Base-by-base conservation (phyloP, 2,113 vertebrate genomes). In the Grammomys surdaster region DNA sequence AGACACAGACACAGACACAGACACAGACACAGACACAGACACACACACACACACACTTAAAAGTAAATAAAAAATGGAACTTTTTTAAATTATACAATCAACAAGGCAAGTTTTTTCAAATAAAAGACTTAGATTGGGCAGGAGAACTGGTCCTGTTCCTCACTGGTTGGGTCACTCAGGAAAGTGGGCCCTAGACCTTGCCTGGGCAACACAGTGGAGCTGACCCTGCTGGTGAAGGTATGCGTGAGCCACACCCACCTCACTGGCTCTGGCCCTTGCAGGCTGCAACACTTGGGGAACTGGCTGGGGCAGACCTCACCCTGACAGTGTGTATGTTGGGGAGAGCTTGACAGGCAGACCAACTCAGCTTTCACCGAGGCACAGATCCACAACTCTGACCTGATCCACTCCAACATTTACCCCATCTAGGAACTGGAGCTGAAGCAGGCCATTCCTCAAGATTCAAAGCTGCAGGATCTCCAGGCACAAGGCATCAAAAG, bases 81-180 rank as follows among this genome's bases (percentile, higher is more conserved):
- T 1, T 93, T 95, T 73, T 51, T 51, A 51, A 14, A 94, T 56
- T 88, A 92, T 13, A 70, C 36, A 94, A 92, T 20, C 51, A 90
- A 89, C 43, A n/a, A 91, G 89, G 46, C 6, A 10, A 60, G 91
- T 51, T 95, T 69, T 88, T 51, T 43, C 69, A 94, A 69, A 46
- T 85, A 84, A 95, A 80, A 56, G 46, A 94, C 48, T 56, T 88
- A 20, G 36, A 72, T 72, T 72, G n/a, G n/a, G n/a, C n/a, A 24
- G 72, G n/a, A 73, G 70, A 43, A 20, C 72, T 24, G n/a, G n/a
- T 10, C 17, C 72, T 40, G n/a, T 22, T 10, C 19, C n/a, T 73
- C 72, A 10, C 17, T 72, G 70, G 70, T n/a, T n/a, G 17, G 5
- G 8, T 16, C 36, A 20, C 70, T 73, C 8, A 40, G n/a, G 19